phyloP scores from a whole-genome alignment of 2,888 invertebrate genomes.

The Harpalus rufipes region DNA sequence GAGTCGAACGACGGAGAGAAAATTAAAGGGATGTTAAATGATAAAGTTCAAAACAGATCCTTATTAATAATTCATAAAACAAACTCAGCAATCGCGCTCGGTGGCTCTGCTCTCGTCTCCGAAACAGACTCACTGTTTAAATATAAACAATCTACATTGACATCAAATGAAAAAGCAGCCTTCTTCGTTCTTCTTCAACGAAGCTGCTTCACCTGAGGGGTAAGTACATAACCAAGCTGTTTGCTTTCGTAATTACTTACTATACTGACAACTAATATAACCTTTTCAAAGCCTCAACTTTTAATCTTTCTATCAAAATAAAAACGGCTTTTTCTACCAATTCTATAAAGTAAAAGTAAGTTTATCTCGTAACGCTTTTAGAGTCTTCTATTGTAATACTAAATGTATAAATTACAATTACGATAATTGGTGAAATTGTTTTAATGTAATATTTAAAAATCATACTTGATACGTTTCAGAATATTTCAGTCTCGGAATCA shows the following conservation, averaged over 20 bases:
- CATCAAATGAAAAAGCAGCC: constrained; percentile 56
- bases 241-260: constrained; percentile 32
- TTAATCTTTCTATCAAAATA: background rate
- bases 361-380: too few species aligned
- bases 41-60: constrained; percentile 67
- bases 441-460: too few species aligned
- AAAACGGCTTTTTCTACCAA: too few species aligned
- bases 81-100: constrained; percentile 58
- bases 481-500: too few species aligned
- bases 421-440: too few species aligned
- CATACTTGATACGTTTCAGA: too few species aligned
- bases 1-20: constrained; percentile 40
- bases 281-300: constrained; percentile 8
- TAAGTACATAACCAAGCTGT: background rate
- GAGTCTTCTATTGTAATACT: too few species aligned
- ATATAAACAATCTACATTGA: constrained; percentile 65
- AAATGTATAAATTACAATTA: too few species aligned
- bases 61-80: constrained; percentile 67
- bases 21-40: constrained; percentile 66
- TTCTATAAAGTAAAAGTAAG: too few species aligned
- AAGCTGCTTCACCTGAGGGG: constrained; percentile 2
- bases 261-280: constrained; percentile 8
- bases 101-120: constrained; percentile 33
- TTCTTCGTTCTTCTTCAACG: constrained; percentile 8
- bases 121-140: constrained; percentile 62